These are phyloP conservation scores for Agyllia agylla DNA, from an alignment of 2,888 invertebrate species.

Conservation along the genomic window DNA sequence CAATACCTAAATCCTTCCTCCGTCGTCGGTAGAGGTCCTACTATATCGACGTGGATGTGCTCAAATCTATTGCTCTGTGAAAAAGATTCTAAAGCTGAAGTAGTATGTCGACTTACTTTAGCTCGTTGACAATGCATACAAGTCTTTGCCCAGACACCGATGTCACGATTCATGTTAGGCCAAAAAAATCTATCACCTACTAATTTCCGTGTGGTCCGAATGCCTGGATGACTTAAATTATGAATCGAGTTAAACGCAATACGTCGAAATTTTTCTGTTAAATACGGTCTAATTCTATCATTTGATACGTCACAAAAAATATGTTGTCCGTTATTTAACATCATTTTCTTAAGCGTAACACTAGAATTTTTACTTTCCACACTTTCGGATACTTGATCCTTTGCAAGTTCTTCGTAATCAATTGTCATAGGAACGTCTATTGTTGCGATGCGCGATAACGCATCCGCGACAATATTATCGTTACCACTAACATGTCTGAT, in stretches of 20 bases:
- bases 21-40: not conserved
- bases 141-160: not conserved
- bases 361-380: not conserved
- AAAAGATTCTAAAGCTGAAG: not conserved
- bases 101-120: not conserved
- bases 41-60: not conserved
- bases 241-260: not conserved
- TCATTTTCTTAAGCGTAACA: not conserved
- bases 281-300: not conserved
- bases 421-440: not conserved
- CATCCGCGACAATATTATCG: slow-evolving; percentile 2
- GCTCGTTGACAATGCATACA: not conserved
- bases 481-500: not conserved
- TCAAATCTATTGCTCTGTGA: not conserved
- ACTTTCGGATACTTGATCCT: too few relatives aligned
- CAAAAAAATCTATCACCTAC: not conserved
- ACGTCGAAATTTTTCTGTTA: not conserved
- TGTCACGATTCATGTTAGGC: not conserved
- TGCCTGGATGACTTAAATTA: not conserved
- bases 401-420: not conserved
- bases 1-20: not conserved
- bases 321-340: not conserved
- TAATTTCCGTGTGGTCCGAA: not conserved
- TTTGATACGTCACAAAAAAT: not conserved
- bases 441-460: not conserved